A percentile compares a stretch with the other conserved stretches of the same genome.
Evolutionary conservation across 2,113 vertebrate species (phyloP).

Genomic region (Sebastes fasciatus): DNA sequence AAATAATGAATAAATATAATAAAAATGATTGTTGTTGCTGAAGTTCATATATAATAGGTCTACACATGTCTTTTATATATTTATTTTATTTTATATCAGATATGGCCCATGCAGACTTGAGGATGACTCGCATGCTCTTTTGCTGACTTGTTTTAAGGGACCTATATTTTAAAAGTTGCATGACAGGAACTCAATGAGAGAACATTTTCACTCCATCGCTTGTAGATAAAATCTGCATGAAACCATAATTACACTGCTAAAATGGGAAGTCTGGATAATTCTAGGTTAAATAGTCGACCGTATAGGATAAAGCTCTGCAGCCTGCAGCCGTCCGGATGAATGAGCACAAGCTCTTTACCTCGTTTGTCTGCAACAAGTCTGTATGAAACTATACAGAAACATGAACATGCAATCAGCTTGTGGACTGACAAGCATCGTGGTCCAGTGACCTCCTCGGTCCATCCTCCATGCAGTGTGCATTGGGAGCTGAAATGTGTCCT

Average conservation of each 20-base stretch:
- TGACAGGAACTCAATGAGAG: neutral
- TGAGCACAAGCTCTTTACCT: neutral
- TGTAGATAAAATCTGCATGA: neutral
- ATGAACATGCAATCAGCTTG: neutral
- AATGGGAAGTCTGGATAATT: neutral
- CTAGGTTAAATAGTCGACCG: neutral
- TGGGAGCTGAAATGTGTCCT: slow-evolving; percentile 45
- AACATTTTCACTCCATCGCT: neutral
- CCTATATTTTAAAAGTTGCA: neutral
- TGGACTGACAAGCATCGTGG: neutral
- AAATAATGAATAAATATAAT: too few species aligned
- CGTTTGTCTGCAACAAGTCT: neutral
- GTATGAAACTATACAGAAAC: neutral
- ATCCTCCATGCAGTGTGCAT: slow-evolving; percentile 18
- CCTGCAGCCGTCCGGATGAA: neutral
- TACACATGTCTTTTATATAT: neutral
- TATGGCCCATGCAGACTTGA: neutral
- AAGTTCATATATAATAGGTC: neutral
- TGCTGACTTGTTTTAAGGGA: neutral
- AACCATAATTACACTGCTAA: neutral
- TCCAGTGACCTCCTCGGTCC: slow-evolving; percentile 22
- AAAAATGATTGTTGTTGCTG: neutral
- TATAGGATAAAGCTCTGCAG: neutral
- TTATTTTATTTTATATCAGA: neutral
- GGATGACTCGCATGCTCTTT: neutral